phyloP scores from a whole-genome alignment of 2,797 vertebrate species.

The Tapera naevia region DNA sequence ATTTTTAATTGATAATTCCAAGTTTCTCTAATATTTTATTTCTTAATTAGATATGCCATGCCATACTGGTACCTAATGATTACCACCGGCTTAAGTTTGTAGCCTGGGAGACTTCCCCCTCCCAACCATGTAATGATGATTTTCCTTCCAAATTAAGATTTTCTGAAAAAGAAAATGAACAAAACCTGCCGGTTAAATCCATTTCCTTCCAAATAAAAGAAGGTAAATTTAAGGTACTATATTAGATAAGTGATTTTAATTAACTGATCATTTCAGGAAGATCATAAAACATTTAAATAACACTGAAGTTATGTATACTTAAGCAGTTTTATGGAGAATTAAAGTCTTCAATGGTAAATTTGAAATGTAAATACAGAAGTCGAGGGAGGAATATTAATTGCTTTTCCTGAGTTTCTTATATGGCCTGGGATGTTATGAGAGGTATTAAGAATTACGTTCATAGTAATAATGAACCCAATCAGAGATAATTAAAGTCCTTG shows the following conservation, averaged over 20 bases:
- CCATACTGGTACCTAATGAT: constrained; percentile 60
- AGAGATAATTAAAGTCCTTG: constrained; percentile 21
- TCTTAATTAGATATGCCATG: constrained; percentile 69
- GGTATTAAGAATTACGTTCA: constrained; percentile 23
- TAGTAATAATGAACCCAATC: not conserved
- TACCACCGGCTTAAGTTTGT: constrained; percentile 62
- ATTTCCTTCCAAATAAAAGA: constrained; percentile 69
- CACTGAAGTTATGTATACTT: constrained; percentile 63
- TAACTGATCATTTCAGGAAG: constrained; percentile 72
- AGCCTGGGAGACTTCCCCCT: constrained; percentile 47
- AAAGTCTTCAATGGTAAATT: constrained; percentile 65
- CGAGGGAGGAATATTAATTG: constrained; percentile 52
- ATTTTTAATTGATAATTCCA: constrained; percentile 87
- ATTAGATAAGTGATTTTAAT: constrained; percentile 76
- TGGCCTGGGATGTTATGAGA: constrained; percentile 11
- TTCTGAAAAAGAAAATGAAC: constrained; percentile 69
- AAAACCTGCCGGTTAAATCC: constrained; percentile 54
- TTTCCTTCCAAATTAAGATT: constrained; percentile 48
- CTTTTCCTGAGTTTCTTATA: constrained; percentile 47
- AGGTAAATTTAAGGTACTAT: constrained; percentile 69
- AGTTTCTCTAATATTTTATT: constrained; percentile 79
- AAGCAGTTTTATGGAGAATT: constrained; percentile 73
- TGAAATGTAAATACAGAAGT: constrained; percentile 54
- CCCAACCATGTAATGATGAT: constrained; percentile 36
- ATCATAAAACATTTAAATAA: constrained; percentile 77